A percentile compares a stretch with the other conserved stretches of the same genome.
Evolutionary conservation across 2,113 vertebrate genomes (phyloP).

Genomic region (Oenanthe oenanthe): DNA sequence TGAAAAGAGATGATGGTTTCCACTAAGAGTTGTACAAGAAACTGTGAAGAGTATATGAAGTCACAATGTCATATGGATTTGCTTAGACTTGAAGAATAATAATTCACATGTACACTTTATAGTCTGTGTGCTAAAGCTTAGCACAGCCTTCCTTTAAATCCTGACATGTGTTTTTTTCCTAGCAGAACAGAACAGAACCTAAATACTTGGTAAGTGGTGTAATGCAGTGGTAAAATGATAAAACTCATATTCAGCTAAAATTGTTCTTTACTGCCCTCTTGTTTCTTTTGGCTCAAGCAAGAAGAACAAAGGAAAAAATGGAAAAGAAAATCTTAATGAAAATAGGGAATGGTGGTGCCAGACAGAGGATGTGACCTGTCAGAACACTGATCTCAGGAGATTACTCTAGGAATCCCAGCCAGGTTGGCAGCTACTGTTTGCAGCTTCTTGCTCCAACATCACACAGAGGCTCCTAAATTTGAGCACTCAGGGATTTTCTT

Average conservation of each 20-base stretch:
- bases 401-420: conserved; percentile 50
- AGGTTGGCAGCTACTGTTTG: conserved; percentile 72
- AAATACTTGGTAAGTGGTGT: conserved; percentile 70
- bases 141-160: conserved; percentile 48
- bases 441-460: conserved; percentile 48
- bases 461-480: conserved; percentile 28
- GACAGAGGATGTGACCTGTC: conserved; percentile 67
- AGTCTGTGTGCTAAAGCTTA: conserved; percentile 46
- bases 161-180: conserved; percentile 56
- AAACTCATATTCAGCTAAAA: conserved; percentile 68
- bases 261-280: conserved; percentile 62
- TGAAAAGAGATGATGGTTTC: neutral
- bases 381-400: conserved; percentile 67
- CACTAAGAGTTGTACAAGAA: neutral
- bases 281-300: conserved; percentile 66
- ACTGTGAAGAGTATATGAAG: conserved; percentile 22
- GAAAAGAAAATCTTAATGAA: conserved; percentile 63
- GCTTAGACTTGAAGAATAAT: conserved; percentile 47
- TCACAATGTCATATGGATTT: conserved; percentile 43
- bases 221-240: conserved; percentile 71
- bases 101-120: conserved; percentile 54
- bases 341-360: conserved; percentile 61
- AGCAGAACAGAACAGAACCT: conserved; percentile 61
- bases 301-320: conserved; percentile 53
- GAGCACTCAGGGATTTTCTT: conserved; percentile 35